A percentile compares a stretch with the other conserved stretches of the same genome.
phyloP scores from a whole-genome alignment of 2,113 vertebrate species.

The Canis aureus region DNA sequence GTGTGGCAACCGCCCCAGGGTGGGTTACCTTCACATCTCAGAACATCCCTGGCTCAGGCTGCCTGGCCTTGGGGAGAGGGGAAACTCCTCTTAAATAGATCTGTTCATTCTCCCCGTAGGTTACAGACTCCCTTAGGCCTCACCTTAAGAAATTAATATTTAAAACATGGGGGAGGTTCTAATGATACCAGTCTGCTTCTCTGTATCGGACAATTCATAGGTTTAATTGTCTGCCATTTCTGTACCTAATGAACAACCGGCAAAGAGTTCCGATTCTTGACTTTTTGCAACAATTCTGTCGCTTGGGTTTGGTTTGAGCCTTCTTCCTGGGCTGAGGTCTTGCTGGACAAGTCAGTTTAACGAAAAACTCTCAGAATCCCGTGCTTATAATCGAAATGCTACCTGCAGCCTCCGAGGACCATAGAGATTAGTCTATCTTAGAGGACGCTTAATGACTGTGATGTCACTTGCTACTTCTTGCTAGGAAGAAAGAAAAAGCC shows the following conservation, averaged over 20 bases:
- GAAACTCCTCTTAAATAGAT: background rate
- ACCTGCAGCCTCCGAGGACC: background rate
- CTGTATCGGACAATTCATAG: background rate
- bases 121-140: background rate
- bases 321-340: background rate
- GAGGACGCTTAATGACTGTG: background rate
- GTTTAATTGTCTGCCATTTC: background rate
- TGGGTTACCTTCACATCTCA: background rate
- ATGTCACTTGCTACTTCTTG: background rate
- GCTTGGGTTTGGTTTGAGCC: background rate
- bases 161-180: background rate
- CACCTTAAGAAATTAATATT: background rate
- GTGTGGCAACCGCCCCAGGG: rapidly evolving
- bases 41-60: background rate
- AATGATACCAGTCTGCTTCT: background rate
- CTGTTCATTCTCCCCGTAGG: background rate
- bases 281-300: background rate
- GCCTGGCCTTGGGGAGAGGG: background rate
- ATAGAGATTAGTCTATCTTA: background rate
- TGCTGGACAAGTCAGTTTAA: constrained; percentile 31
- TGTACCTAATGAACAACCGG: background rate
- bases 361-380: background rate
- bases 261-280: background rate
- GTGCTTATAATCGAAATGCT: background rate
- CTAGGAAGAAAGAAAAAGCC: background rate